A percentile compares a stretch with the other conserved stretches of the same genome.
Conservation (phyloP, 1,140 invertebrate species). For the Drosophila triauraria region DNA sequence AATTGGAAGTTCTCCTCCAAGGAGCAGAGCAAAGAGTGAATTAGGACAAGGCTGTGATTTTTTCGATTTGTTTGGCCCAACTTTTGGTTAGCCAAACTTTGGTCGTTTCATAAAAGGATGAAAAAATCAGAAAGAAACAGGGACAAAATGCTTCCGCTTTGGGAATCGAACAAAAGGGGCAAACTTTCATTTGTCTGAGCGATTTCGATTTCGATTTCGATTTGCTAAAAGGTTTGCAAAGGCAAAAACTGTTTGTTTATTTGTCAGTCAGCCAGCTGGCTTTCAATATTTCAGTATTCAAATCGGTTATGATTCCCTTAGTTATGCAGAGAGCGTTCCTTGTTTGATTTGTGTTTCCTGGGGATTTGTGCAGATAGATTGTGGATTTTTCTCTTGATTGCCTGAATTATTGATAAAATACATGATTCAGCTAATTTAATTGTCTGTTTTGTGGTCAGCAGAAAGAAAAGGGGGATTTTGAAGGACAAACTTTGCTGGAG, state of each 20-base stretch:
- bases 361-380: not conserved
- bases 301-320: conserved; percentile 27
- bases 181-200: conserved; percentile 21
- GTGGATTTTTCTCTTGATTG: conserved; percentile 12
- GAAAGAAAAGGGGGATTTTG: too few relatives aligned
- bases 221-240: conserved; percentile 26
- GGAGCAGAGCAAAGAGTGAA: not conserved
- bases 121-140: not conserved
- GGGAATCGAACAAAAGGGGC: conserved; percentile 9
- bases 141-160: conserved; percentile 6
- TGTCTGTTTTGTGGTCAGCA: not conserved
- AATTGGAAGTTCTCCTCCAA: not conserved
- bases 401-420: conserved; percentile 19
- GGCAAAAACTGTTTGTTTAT: conserved; percentile 17
- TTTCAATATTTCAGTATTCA: conserved; percentile 11
- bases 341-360: conserved; percentile 7
- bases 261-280: not conserved
- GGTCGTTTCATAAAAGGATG: not conserved
- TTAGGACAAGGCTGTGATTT: not conserved
- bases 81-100: conserved; percentile 15
- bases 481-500: too few relatives aligned
- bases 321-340: conserved; percentile 14
- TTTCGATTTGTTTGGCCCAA: conserved; percentile 3
- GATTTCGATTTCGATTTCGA: conserved; percentile 30
- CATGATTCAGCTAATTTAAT: conserved; percentile 16